Base-by-base conservation (phyloP, 2,113 vertebrate genomes). In the Microtus montanus region DNA sequence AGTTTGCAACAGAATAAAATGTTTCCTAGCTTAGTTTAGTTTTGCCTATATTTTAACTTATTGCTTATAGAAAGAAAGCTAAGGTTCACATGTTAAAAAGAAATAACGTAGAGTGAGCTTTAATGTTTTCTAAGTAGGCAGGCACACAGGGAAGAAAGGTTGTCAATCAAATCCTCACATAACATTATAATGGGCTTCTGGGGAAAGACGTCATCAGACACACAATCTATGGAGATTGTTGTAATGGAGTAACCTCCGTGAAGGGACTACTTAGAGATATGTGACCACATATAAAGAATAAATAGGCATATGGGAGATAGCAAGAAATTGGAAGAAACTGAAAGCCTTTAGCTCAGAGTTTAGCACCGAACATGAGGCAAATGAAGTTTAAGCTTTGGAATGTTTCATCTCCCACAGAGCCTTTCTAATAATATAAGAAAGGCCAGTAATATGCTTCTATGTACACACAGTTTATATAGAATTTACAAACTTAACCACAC, bases 21-120 rank as follows among this genome's bases (percentile, higher is more conserved):
- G 96, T 12, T 20, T 96, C 93, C 83, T 71, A 96, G 44, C 95
- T 78, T 24, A 0, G 75, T 95, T 91, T 95, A 63, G 58, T 52
- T 95, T 84, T 52, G 20, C 61, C 89, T 94, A 93, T 97, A 97
- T 94, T 94, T 94, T 89, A 88, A 84, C 94, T 96, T 96, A 80
- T 95, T 97, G 83, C 82, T 52, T 97, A 96, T 91, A 89, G 95
- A 92, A 96, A 28, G 73, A 92, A 92, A 91, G 26, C 28, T 84
- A 90, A 97, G 28, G 63, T 78, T 92, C 22, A n/a, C 54, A 82
- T 74, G 68, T 78, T 75, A 73, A 2, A 24, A 4, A 10, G 44
- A 41, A 64, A 24, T 41, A 74, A 89, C 15, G 63, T 35, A 54
- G 10, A 41, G 75, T 11, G 54, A 54, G 74, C 28, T 71, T 89